Conservation (phyloP, 1,140 invertebrate species). For the Chionoecetes opilio region DNA sequence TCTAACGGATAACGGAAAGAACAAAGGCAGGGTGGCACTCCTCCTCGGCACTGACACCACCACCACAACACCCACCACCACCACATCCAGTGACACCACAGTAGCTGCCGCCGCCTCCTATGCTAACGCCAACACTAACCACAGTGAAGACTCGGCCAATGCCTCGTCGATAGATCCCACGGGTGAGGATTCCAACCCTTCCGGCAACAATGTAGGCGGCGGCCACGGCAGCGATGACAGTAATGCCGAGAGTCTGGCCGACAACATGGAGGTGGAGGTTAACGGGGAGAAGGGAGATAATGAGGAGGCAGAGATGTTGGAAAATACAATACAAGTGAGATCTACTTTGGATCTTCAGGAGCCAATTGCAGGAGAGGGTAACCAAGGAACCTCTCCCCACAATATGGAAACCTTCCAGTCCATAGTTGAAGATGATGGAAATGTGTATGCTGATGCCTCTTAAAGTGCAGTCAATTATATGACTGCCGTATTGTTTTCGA, state of each 20-base stretch:
- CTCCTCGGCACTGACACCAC: slow-evolving; percentile 70
- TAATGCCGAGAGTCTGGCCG: slow-evolving; percentile 61
- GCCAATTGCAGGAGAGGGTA: slow-evolving; percentile 40
- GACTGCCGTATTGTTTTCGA: neutral
- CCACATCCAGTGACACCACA: neutral
- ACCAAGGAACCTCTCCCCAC: slow-evolving; percentile 36
- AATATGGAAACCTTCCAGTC: slow-evolving; percentile 73
- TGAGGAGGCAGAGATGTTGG: slow-evolving; percentile 70
- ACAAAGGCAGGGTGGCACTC: slow-evolving; percentile 77
- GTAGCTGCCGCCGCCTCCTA: neutral
- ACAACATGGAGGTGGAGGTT: slow-evolving; percentile 60
- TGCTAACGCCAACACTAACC: slow-evolving; percentile 37
- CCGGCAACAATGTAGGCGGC: slow-evolving; percentile 53
- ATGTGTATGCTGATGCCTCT: slow-evolving; percentile 64
- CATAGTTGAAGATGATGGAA: slow-evolving; percentile 71
- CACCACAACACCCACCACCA: neutral
- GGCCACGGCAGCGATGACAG: slow-evolving; percentile 64
- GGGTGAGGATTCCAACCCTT: slow-evolving; percentile 70
- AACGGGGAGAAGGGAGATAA: slow-evolving; percentile 67
- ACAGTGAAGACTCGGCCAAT: slow-evolving; percentile 70
- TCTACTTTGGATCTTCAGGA: slow-evolving; percentile 48
- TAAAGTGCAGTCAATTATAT: slow-evolving; percentile 22
- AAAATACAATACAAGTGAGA: slow-evolving; percentile 61
- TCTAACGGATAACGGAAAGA: slow-evolving; percentile 80
- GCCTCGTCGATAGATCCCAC: slow-evolving; percentile 45